Conservation (phyloP, 2,113 vertebrate species). For the Catagonus wagneri region DNA sequence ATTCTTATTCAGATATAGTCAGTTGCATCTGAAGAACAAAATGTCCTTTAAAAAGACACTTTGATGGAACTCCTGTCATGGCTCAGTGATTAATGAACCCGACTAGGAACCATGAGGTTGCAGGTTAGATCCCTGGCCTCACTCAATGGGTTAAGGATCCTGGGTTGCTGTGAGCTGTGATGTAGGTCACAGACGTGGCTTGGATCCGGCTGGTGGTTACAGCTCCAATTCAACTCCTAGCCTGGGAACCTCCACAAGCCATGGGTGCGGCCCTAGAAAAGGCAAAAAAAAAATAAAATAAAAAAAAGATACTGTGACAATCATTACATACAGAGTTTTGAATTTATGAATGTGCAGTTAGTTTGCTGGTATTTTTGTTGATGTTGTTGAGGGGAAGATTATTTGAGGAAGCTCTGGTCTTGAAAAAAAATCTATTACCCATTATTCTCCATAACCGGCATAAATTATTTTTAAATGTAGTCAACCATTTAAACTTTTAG, state of each 20-base stretch:
- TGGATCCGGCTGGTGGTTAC: no score
- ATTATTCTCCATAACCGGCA: background rate
- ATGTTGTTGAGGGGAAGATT: background rate
- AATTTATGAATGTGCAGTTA: background rate
- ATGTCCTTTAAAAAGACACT: constrained; percentile 5
- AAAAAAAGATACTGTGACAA: constrained; percentile 18
- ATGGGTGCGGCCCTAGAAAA: no score
- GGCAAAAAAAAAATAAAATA: no score
- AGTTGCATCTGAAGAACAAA: constrained; percentile 29
- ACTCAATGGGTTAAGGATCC: no score
- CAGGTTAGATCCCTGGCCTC: no score
- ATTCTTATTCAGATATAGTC: background rate
- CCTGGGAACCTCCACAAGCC: no score
- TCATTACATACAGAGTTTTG: background rate
- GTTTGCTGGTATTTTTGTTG: background rate
- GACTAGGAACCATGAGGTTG: no score
- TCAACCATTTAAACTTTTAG: background rate
- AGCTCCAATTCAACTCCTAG: no score
- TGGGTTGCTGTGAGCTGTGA: no score
- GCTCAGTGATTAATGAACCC: no score
- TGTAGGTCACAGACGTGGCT: no score
- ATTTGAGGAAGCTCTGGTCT: background rate
- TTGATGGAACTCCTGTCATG: no score
- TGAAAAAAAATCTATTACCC: background rate
- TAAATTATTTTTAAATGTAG: background rate